These are phyloP conservation scores for Theonella swinhoei DNA, from an alignment of 37 sponge, comb jelly and placozoan genomes.

Conservation along the genomic window DNA sequence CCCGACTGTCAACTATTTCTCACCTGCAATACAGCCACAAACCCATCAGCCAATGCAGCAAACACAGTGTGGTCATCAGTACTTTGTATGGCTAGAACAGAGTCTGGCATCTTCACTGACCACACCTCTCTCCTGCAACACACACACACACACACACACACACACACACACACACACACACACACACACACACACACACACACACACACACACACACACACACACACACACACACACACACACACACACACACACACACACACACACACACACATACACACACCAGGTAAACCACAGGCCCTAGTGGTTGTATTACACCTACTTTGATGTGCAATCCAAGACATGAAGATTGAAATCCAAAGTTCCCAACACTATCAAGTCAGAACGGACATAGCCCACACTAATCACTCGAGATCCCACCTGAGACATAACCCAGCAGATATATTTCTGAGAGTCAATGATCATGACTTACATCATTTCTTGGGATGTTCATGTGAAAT, in stretches of 20 bases:
- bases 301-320: background rate
- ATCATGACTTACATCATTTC: background rate
- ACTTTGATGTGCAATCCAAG: slow-evolving; percentile 38
- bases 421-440: too few relatives aligned
- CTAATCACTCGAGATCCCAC: slow-evolving; percentile 20
- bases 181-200: slow-evolving; percentile 25
- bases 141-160: too few relatives aligned
- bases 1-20: background rate
- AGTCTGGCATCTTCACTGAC: slow-evolving; percentile 56
- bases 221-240: slow-evolving; percentile 41
- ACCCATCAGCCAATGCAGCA: slow-evolving; percentile 74
- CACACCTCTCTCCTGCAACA: slow-evolving; percentile 58
- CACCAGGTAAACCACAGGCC: too few relatives aligned
- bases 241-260: slow-evolving; percentile 51
- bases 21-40: slow-evolving; percentile 56
- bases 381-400: slow-evolving; percentile 7
- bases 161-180: slow-evolving; percentile 27
- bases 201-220: slow-evolving; percentile 21
- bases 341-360: slow-evolving; percentile 57
- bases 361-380: slow-evolving; percentile 56
- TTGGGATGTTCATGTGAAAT: slow-evolving; percentile 2
- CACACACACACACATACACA: too few relatives aligned
- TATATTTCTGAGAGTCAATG: background rate
- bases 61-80: slow-evolving; percentile 11
- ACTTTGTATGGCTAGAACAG: slow-evolving; percentile 46